These are phyloP conservation scores for Ambastaia sidthimunki DNA, from an alignment of 2,797 vertebrate genomes.

Conservation along the genomic window DNA sequence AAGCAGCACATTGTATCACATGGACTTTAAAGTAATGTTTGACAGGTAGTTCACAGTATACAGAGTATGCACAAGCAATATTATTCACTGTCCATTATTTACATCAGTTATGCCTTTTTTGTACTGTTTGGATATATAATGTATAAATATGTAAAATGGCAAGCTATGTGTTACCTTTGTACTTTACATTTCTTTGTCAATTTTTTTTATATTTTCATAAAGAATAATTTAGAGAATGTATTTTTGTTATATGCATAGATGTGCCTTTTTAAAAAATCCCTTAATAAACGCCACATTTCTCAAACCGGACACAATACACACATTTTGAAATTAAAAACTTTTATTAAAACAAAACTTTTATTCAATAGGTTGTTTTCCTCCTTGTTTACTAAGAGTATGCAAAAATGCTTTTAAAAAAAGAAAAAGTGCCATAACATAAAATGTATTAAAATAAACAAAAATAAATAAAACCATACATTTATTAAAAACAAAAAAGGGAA, in stretches of 20 bases:
- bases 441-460: conserved; percentile 85
- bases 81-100: background rate
- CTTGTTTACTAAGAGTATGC: conserved; percentile 92
- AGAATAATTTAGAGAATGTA: background rate
- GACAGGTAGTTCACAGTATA: too few relatives aligned
- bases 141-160: background rate
- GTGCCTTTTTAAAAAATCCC: background rate
- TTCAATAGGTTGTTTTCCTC: conserved; percentile 69
- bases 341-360: background rate
- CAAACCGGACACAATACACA: background rate
- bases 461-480: conserved; percentile 77
- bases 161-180: background rate
- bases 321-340: background rate
- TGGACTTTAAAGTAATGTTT: too few relatives aligned
- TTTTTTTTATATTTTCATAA: background rate
- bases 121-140: background rate
- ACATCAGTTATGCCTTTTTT: background rate
- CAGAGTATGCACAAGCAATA: background rate
- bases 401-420: conserved; percentile 87
- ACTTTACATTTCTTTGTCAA: background rate
- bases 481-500: conserved; percentile 83
- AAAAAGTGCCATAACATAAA: conserved; percentile 88
- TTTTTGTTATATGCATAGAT: background rate
- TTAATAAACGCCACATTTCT: background rate
- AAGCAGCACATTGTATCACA: background rate